Evolutionary conservation across 2,113 vertebrate species (phyloP).

Genomic region (Eudyptes chrysolophus): DNA sequence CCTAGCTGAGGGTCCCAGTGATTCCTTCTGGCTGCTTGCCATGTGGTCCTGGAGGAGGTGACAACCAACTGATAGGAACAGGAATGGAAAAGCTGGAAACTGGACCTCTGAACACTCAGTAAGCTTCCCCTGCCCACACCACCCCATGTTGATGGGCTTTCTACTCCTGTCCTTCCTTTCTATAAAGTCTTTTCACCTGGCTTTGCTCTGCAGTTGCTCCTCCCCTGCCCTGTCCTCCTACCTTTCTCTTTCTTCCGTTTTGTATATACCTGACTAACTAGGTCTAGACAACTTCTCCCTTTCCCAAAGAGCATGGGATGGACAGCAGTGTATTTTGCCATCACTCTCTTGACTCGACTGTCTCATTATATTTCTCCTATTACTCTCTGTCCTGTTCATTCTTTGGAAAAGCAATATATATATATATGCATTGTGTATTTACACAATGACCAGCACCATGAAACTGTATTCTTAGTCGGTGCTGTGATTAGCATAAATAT

Average conservation of each 20-base stretch:
- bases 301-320: neutral
- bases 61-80: neutral
- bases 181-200: neutral
- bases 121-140: neutral
- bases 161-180: neutral
- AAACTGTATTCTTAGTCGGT: fast-evolving
- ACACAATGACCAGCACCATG: neutral
- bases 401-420: neutral
- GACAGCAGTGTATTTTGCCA: neutral
- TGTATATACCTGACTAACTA: neutral
- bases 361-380: neutral
- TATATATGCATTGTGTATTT: neutral
- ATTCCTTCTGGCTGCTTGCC: neutral
- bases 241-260: neutral
- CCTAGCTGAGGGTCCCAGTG: neutral
- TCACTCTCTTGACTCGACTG: neutral
- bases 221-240: neutral
- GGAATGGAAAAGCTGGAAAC: neutral
- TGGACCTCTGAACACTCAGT: neutral
- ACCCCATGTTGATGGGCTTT: neutral
- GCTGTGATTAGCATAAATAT: neutral
- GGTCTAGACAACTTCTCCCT: neutral
- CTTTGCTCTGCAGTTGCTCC: neutral
- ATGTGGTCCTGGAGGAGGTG: neutral
- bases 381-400: neutral